Base-by-base conservation (phyloP, 2,797 vertebrate genomes). In the Coranthus polyacanthus region DNA sequence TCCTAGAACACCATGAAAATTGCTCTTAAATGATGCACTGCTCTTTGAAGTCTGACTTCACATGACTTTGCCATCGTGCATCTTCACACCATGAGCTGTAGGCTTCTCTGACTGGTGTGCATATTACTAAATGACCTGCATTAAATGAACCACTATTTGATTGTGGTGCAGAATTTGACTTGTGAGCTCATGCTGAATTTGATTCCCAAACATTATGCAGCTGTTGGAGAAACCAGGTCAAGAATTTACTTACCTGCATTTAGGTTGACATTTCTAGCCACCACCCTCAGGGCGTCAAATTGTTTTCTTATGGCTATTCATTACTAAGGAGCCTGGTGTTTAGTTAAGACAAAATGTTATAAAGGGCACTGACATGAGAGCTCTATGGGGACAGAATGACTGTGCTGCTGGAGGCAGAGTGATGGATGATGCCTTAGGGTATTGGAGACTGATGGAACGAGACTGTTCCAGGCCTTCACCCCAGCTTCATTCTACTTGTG, bases 381-480 rank as follows among this genome's bases (percentile, higher is more conserved):
- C 49, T 65, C 80, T 73, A 13, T 50, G 55, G 81, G 75, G 80
- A 79, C 74, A 59, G 49, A 59, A 22, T 55, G 78, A 66, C 83
- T 70, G 63, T 71, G 81, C 79, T 75, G 79, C 75, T 83, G 67
- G 20, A 83, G 68, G 64, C 58, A 11, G 51, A 68, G 56, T 88
- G 83, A 86, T 86, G 79, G 83, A 91, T 86, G 67, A 75, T 21
- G 42, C 80, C 75, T 70, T 12, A 6, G 78, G 75, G 84, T 46
- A 36, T 81, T 72, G 59, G 52, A 82, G 88, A 81, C 86, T 72
- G 82, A 85, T 85, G 75, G 82, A 77, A 84, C 51, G 58, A 84
- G 64, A 82, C 79, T 68, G 79, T 87, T 92, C 82, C 76, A 79
- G 74, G 72, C 77, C 73, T 78, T 87, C 64, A 81, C 72, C 72